Evolutionary conservation across 2,888 invertebrate genomes (phyloP).

Genomic region (Ephialtes manifestator): DNA sequence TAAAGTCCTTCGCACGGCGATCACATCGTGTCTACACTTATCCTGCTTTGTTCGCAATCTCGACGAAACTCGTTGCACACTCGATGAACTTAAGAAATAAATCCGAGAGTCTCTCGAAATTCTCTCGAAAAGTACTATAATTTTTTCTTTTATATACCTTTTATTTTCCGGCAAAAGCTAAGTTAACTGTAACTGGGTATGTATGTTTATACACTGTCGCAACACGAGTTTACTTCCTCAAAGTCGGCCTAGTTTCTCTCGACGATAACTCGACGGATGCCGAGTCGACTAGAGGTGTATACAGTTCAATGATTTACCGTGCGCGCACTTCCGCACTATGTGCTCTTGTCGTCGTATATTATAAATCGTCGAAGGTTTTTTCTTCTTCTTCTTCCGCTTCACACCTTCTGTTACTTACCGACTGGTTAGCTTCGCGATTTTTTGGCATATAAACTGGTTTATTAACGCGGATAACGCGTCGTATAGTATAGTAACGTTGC

Average conservation of each 20-base stretch:
- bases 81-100: not conserved
- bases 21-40: constrained; percentile 53
- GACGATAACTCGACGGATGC: constrained; percentile 38
- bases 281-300: not conserved
- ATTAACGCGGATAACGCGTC: constrained; percentile 6
- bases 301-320: constrained; percentile 42
- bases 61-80: not conserved
- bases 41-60: not conserved
- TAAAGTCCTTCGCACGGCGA: not conserved
- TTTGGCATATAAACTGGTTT: not conserved
- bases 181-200: constrained; percentile 42
- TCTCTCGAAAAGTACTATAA: not conserved
- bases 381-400: too few species aligned
- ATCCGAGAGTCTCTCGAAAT: not conserved
- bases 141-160: not conserved
- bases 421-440: not conserved
- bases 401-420: not conserved
- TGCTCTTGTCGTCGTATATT: not conserved
- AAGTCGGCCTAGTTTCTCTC: constrained; percentile 63
- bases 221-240: constrained; percentile 50
- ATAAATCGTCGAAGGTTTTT: constrained; percentile 1
- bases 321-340: constrained; percentile 16
- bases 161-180: not conserved
- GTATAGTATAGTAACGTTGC: constrained; percentile 32
- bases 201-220: constrained; percentile 22